These are phyloP conservation scores for Augochlorella aurata DNA, from an alignment of 2,888 invertebrate species.

Conservation along the genomic window DNA sequence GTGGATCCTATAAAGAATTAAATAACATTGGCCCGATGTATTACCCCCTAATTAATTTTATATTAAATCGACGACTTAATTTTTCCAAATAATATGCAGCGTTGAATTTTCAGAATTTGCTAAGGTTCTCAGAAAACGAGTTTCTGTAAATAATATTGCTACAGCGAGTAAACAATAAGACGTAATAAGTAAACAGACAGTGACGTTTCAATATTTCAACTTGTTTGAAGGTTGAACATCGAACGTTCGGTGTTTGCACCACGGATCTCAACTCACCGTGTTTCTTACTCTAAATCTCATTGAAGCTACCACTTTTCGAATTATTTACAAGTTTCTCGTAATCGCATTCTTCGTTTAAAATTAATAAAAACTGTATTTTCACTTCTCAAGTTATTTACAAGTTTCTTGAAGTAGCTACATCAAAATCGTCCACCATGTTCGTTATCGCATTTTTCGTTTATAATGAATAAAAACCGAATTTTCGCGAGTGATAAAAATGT, in stretches of 20 bases:
- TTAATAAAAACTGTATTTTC: neutral
- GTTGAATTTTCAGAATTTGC: neutral
- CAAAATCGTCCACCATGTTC: slow-evolving; percentile 5
- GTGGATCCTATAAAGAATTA: neutral
- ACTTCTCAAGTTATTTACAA: neutral
- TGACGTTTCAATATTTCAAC: neutral
- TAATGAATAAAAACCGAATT: neutral
- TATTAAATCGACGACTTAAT: neutral
- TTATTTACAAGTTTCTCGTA: neutral
- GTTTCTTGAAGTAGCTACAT: neutral
- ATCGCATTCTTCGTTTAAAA: neutral
- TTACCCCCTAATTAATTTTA: too few relatives aligned
- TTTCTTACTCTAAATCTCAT: neutral
- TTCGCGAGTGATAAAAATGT: neutral
- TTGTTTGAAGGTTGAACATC: neutral
- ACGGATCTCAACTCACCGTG: neutral
- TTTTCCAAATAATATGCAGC: neutral
- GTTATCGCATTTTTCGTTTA: neutral
- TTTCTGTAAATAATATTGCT: neutral
- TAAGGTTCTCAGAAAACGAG: neutral
- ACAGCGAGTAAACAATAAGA: neutral
- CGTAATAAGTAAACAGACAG: neutral
- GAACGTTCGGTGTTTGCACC: neutral
- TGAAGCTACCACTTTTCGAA: neutral
- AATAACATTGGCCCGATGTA: neutral